These are phyloP conservation scores for Drosophila pseudotakahashii DNA, from an alignment of 2,888 invertebrate genomes.

Conservation along the genomic window DNA sequence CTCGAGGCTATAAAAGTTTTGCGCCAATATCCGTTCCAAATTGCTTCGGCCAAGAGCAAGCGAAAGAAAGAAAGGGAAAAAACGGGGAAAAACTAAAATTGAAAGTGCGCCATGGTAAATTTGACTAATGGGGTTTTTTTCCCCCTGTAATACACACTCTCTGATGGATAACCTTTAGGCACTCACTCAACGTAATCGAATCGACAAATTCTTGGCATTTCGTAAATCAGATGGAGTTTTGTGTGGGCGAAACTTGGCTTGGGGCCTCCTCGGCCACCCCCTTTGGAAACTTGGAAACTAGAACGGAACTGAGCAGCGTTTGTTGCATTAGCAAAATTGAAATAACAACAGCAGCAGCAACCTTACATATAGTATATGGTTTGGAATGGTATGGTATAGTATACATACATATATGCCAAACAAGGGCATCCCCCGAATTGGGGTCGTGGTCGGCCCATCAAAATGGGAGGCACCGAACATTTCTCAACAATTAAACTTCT, in stretches of 20 bases:
- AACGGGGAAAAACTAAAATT: slow-evolving; percentile 42
- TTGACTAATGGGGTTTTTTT: slow-evolving; percentile 57
- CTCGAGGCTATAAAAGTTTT: slow-evolving; percentile 39
- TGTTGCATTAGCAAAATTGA: slow-evolving; percentile 74
- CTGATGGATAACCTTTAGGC: slow-evolving; percentile 63
- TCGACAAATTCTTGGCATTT: slow-evolving; percentile 69
- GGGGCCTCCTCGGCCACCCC: slow-evolving; percentile 12
- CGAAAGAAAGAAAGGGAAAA: not conserved
- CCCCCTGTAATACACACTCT: slow-evolving; percentile 20
- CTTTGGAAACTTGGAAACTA: slow-evolving; percentile 55
- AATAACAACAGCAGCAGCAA: slow-evolving; percentile 38
- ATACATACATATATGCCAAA: not conserved
- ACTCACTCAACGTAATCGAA: slow-evolving; percentile 66
- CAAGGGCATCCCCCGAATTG: slow-evolving; percentile 26
- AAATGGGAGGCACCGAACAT: slow-evolving; percentile 34
- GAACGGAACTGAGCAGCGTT: slow-evolving; percentile 67
- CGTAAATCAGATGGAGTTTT: slow-evolving; percentile 59
- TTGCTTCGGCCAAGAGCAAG: slow-evolving; percentile 37
- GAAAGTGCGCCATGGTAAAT: slow-evolving; percentile 60
- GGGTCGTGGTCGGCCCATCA: slow-evolving; percentile 48
- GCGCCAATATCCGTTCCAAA: slow-evolving; percentile 67
- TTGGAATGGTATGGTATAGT: not conserved
- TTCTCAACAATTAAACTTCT: slow-evolving; percentile 63
- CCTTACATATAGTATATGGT: slow-evolving; percentile 1
- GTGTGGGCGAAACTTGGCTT: slow-evolving; percentile 9